A percentile compares a stretch with the other conserved stretches of the same genome.
phyloP scores from a whole-genome alignment of 1,140 invertebrate genomes.

The Dreissena polymorpha region DNA sequence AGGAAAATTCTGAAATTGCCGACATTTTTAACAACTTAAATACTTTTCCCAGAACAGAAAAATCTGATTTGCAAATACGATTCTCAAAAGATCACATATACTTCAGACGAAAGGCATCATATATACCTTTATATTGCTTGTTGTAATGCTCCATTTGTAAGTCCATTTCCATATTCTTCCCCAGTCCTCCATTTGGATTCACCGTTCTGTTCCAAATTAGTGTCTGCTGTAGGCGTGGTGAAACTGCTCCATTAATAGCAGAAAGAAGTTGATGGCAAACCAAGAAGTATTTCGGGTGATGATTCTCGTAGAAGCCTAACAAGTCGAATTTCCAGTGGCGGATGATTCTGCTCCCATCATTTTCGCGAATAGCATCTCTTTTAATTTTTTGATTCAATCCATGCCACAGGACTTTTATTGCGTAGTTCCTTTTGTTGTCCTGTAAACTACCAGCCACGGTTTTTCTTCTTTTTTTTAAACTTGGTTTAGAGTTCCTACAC shows the following conservation, averaged over 20 bases:
- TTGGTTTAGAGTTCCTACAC: not conserved
- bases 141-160: constrained; percentile 48
- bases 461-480: not conserved
- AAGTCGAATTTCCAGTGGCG: constrained; percentile 41
- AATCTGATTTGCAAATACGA: not conserved
- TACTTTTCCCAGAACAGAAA: not conserved
- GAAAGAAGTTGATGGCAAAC: constrained; percentile 23
- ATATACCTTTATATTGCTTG: constrained; percentile 49
- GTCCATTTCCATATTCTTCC: constrained; percentile 42
- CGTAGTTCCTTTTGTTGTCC: constrained; percentile 14
- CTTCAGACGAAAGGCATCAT: not conserved
- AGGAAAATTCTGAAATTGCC: too few relatives aligned
- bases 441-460: not conserved
- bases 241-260: constrained; percentile 29
- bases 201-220: constrained; percentile 48
- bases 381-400: constrained; percentile 3
- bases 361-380: constrained; percentile 28
- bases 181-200: constrained; percentile 47
- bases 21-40: too few relatives aligned
- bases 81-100: not conserved
- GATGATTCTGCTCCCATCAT: constrained; percentile 43
- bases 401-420: constrained; percentile 1
- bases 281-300: constrained; percentile 49
- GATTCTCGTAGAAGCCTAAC: constrained; percentile 13
- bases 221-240: constrained; percentile 16